These are phyloP conservation scores for Melipona quadrifasciata DNA, from an alignment of 1,140 invertebrate species.

Conservation along the genomic window DNA sequence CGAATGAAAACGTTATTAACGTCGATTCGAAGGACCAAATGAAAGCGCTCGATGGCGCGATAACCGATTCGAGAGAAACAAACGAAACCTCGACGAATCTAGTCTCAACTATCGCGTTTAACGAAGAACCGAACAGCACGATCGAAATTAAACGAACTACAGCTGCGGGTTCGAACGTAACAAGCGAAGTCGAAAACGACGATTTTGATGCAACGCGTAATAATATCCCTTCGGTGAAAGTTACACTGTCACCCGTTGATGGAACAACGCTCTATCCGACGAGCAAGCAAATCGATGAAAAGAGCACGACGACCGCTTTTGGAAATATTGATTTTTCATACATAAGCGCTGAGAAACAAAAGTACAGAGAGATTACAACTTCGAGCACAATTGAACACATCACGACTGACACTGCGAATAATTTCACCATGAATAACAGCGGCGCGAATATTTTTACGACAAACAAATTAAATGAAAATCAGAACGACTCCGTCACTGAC, in stretches of 20 bases:
- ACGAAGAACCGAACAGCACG: neutral
- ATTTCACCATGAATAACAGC: neutral
- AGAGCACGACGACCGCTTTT: neutral
- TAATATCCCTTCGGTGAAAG: neutral
- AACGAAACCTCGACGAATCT: neutral
- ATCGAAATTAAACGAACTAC: neutral
- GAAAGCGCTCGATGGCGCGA: neutral
- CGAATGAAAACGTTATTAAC: neutral
- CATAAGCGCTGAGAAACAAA: neutral
- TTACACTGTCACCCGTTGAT: neutral
- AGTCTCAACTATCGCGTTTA: rapidly evolving
- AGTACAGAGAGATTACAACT: neutral
- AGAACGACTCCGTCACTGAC: neutral
- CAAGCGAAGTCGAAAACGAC: neutral
- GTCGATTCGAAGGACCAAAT: neutral
- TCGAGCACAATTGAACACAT: neutral
- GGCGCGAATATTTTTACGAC: neutral
- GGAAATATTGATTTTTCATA: too few species aligned
- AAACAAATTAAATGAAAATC: too few species aligned
- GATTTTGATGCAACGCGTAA: neutral
- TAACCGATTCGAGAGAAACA: neutral
- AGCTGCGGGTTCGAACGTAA: neutral
- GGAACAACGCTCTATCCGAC: neutral
- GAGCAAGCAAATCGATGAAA: neutral
- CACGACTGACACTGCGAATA: neutral